These are phyloP conservation scores for Philypnodon macrostomus DNA, from an alignment of 2,797 vertebrate species.

Conservation along the genomic window DNA sequence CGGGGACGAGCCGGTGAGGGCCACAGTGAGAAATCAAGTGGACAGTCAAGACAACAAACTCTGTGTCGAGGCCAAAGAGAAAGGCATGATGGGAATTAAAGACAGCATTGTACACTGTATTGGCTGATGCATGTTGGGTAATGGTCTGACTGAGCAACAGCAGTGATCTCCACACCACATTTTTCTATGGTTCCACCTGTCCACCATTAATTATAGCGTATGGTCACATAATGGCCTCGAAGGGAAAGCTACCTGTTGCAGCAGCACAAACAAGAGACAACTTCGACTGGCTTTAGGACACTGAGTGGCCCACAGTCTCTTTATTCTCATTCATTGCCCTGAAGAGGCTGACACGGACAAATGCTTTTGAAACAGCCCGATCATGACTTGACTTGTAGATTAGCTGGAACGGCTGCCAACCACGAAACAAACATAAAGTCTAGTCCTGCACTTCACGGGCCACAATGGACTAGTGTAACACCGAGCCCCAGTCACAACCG, in stretches of 20 bases:
- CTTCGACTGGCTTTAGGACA: neutral
- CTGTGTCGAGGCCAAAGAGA: constrained; percentile 28
- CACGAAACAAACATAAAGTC: neutral
- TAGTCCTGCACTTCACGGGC: constrained; percentile 18
- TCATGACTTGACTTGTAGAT: constrained; percentile 3
- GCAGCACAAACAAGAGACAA: neutral
- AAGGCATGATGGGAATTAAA: constrained; percentile 27
- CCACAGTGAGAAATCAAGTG: constrained; percentile 22
- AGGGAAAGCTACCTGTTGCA: neutral
- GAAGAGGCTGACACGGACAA: constrained; percentile 8
- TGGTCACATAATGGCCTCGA: too few relatives aligned
- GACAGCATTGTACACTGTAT: neutral
- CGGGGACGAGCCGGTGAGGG: constrained; percentile 9
- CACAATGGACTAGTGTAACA: constrained; percentile 42
- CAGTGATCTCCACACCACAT: neutral
- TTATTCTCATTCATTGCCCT: constrained; percentile 4
- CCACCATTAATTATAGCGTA: too few relatives aligned
- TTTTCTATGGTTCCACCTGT: too few relatives aligned
- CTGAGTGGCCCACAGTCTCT: neutral
- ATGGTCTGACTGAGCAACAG: neutral
- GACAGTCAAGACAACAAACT: constrained; percentile 18
- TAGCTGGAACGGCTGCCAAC: constrained; percentile 1
- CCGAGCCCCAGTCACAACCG: constrained; percentile 31
- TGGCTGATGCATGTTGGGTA: neutral
- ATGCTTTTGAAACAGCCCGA: constrained; percentile 7